These are phyloP conservation scores for Perca schrenkii DNA, from an alignment of 2,113 vertebrate genomes.

Conservation along the genomic window DNA sequence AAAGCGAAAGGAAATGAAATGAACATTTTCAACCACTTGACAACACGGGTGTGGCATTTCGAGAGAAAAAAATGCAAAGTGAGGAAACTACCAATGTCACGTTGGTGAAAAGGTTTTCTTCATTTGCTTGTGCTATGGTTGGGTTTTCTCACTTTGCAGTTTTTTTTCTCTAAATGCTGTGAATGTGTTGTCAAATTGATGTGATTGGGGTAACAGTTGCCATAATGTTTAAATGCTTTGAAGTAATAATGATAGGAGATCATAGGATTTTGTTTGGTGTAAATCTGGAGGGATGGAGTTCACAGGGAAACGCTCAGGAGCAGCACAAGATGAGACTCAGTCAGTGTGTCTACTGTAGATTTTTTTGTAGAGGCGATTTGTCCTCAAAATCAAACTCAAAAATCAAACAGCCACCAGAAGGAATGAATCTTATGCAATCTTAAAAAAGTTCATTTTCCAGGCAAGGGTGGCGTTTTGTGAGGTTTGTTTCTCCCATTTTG, in stretches of 20 bases:
- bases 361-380: too few species aligned
- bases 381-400: too few species aligned
- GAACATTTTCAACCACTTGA: not conserved
- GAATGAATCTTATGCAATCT: too few species aligned
- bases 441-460: too few species aligned
- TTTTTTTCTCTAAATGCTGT: not conserved
- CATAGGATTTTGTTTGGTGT: not conserved
- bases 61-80: not conserved
- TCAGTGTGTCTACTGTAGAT: not conserved
- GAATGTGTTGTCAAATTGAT: not conserved
- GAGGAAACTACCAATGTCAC: not conserved
- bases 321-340: not conserved
- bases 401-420: too few species aligned
- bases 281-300: not conserved
- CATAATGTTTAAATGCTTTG: not conserved
- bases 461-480: too few species aligned
- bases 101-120: not conserved
- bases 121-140: not conserved
- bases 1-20: not conserved
- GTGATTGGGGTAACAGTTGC: not conserved
- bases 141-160: not conserved
- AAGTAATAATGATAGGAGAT: conserved; percentile 2
- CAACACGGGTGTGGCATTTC: not conserved
- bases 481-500: too few species aligned
- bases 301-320: not conserved